Base-by-base conservation (phyloP, 2,113 vertebrate genomes). In the Cyprinodon tularosa region DNA sequence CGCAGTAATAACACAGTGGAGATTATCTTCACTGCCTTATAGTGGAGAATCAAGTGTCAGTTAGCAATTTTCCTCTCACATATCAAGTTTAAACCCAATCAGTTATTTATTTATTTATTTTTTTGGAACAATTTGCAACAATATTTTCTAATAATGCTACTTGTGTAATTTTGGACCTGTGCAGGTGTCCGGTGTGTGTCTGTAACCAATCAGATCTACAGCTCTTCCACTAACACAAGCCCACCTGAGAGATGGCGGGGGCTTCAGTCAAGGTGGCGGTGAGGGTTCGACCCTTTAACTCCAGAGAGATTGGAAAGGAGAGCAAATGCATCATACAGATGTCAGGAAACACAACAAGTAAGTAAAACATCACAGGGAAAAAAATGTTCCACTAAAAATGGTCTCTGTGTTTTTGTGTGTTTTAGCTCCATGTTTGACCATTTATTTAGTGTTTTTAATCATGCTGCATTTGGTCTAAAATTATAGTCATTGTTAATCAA, bases 261-360 rank as follows among this genome's bases (percentile, higher is more conserved):
- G 97, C 98, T 0, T 99, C 98, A 0, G 98, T 99, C 84, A 99
- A 99, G 93, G 98, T 99, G 93, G 98, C 97, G 0, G 98, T 99
- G 89, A 95, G 98, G 0, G 98, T 99, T 76, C 96, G 98, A 81
- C 98, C 98, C 88, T 99, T 99, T 93, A 99, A 99, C 89, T 97
- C 97, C 90, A 95, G 98, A 72, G 98, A 99, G 87, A 97, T 96
- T 22, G 92, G 95, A 85, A 97, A 96, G 17, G 98, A 99, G 0
- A 98, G 97, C 80, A 99, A 99, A 90, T 99, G 98, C 88, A 99
- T 99, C 77, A 99, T 99, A 85, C 97, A 99, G 95, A 99, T 99
- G 98, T 93, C 97, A 0, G 98, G 98, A 53, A 99, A 96, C 93
- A 99, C 97, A 65, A 99, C 98, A 57, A 99, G 98, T 99, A 87